phyloP scores from a whole-genome alignment of 2,113 vertebrate genomes.

The Heterotis niloticus region DNA sequence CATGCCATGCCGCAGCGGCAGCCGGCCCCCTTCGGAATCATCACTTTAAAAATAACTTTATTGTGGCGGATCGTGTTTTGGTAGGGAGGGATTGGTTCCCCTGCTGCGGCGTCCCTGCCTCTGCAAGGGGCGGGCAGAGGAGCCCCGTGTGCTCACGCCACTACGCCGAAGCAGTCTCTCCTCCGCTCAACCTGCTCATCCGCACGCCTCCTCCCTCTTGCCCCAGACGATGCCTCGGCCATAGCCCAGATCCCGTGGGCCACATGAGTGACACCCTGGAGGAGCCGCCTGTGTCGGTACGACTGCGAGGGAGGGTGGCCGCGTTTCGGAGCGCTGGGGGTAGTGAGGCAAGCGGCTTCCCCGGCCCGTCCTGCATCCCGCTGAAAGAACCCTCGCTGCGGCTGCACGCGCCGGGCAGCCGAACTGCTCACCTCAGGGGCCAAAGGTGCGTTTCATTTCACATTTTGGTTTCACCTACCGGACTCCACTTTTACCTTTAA shows the following conservation, averaged over 20 bases:
- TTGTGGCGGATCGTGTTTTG: conserved; percentile 67
- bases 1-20: conserved; percentile 40
- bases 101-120: conserved; percentile 52
- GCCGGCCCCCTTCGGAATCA: conserved; percentile 53
- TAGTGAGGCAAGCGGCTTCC: conserved; percentile 50
- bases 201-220: conserved; percentile 47
- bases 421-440: conserved; percentile 50
- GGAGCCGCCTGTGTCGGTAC: conserved; percentile 56
- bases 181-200: conserved; percentile 22
- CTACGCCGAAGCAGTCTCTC: not conserved
- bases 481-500: too few species aligned
- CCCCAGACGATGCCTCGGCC: conserved; percentile 68
- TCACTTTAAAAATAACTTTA: conserved; percentile 70
- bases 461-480: not conserved
- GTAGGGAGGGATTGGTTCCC: conserved; percentile 59
- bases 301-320: conserved; percentile 60
- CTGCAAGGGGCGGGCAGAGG: conserved; percentile 39
- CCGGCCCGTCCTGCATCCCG: conserved; percentile 55
- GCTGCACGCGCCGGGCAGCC: conserved; percentile 51
- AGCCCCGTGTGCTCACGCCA: conserved; percentile 35
- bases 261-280: conserved; percentile 68
- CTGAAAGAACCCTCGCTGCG: conserved; percentile 50
- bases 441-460: conserved; percentile 54
- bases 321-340: conserved; percentile 55
- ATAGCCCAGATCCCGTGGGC: conserved; percentile 57